A percentile compares a stretch with the other conserved stretches of the same genome.
These are phyloP conservation scores for Pocillopora meandrina DNA, from an alignment of 92 coral and sea anemone genomes.

Conservation along the genomic window DNA sequence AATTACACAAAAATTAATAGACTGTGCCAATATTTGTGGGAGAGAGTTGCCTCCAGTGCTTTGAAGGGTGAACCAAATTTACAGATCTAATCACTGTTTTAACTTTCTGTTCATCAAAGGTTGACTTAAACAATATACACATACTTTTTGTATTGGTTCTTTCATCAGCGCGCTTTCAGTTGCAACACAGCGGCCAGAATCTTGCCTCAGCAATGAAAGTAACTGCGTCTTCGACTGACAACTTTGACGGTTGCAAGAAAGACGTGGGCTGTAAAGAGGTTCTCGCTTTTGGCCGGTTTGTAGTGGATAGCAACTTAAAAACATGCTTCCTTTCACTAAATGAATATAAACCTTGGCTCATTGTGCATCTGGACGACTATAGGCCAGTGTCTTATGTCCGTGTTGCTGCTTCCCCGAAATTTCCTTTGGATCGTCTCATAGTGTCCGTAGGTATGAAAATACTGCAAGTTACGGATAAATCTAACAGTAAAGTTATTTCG, in stretches of 20 bases:
- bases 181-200: slow-evolving; percentile 30
- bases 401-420: neutral
- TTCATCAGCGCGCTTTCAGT: neutral
- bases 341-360: slow-evolving; percentile 20
- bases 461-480: neutral
- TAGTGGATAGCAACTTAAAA: neutral
- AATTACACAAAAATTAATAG: neutral
- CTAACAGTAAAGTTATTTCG: no score
- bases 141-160: no score
- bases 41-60: neutral
- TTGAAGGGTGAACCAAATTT: neutral
- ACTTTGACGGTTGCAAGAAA: slow-evolving; percentile 19
- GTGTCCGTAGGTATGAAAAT: slow-evolving; percentile 12
- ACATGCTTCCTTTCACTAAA: slow-evolving; percentile 23
- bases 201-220: slow-evolving; percentile 9
- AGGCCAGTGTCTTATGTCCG: slow-evolving; percentile 1
- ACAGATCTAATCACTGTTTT: neutral
- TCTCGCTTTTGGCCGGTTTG: neutral
- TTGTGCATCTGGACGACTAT: neutral
- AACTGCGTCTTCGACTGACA: slow-evolving; percentile 24
- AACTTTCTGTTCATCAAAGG: neutral
- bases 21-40: neutral
- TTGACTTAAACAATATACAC: neutral
- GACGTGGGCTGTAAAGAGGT: neutral
- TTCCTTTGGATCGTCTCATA: neutral